Conservation (phyloP, 2,888 invertebrate species). For the Platerodrilus igneus region DNA sequence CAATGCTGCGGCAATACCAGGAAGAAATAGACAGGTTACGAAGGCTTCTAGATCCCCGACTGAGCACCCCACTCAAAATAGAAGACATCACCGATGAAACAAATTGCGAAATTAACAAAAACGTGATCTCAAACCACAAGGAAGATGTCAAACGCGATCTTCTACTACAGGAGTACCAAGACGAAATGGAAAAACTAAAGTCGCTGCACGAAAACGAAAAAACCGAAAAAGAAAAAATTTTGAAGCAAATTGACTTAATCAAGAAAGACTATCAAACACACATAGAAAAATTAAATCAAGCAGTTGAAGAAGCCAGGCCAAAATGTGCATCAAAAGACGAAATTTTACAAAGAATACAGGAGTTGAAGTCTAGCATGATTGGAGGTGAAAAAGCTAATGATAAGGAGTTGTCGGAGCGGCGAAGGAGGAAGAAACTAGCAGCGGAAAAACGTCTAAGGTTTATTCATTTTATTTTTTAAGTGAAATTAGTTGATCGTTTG, state of each 20-base stretch:
- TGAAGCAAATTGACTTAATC: slow-evolving; percentile 50
- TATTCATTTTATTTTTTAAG: slow-evolving; percentile 1
- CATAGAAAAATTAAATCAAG: slow-evolving; percentile 56
- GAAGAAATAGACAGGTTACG: slow-evolving; percentile 74
- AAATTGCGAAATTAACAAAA: slow-evolving; percentile 25
- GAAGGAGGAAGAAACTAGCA: slow-evolving; percentile 62
- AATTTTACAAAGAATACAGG: slow-evolving; percentile 45
- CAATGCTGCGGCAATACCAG: slow-evolving; percentile 78
- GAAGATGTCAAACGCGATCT: slow-evolving; percentile 41
- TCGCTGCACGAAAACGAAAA: slow-evolving; percentile 45
- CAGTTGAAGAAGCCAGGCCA: slow-evolving; percentile 53
- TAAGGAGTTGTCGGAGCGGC: slow-evolving; percentile 62
- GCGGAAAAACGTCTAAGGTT: slow-evolving; percentile 59
- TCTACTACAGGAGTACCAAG: slow-evolving; percentile 52
- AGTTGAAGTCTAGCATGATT: slow-evolving; percentile 69
- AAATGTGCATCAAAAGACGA: slow-evolving; percentile 51
- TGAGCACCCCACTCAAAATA: slow-evolving; percentile 32
- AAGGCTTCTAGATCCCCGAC: slow-evolving; percentile 49
- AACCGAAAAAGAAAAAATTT: slow-evolving; percentile 43
- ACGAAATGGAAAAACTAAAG: slow-evolving; percentile 49
- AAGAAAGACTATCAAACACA: slow-evolving; percentile 56
- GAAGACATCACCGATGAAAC: slow-evolving; percentile 29
- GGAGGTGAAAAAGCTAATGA: slow-evolving; percentile 76
- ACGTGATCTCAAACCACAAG: slow-evolving; percentile 26
- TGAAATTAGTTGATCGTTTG: slow-evolving; percentile 24